Base-by-base conservation (phyloP, 2,888 invertebrate genomes). In the Drosophila hawaiiensis region DNA sequence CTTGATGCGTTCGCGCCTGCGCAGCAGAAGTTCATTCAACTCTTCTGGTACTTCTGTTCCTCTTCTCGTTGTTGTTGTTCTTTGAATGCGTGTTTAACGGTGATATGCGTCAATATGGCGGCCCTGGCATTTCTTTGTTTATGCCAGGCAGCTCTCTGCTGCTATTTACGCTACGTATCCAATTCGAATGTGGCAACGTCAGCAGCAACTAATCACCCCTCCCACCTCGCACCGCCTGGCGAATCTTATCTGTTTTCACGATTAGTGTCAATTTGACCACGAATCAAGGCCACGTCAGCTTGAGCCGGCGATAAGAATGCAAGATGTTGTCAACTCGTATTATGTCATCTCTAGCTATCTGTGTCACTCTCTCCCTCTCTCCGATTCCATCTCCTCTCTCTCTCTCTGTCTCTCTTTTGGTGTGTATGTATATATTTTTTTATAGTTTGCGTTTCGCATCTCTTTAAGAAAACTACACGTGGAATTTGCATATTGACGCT, bases 11-110 rank as follows among this genome's bases (percentile, higher is more conserved):
- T 82, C 65, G 65, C 85, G 85, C 68, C 68, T 72, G 89, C 90
- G 90, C 90, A 67, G 60, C 75, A 55, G 59, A 73, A 80, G 85
- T 90, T 85, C 85, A 89, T 85, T 85, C 85, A 85, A 85, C 85
- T 90, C 89, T 61, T 60, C 59, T 50, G 39, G 41, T 60, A 53
- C 64, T 50, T 62, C 63, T 68, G 54, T 68, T 66, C 22, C 29
- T 43, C 16, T 52, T 60, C 50, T 58, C 70, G 52, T 76, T 61
- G 43, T 28, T 29, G 35, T 54, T 68, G 31, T 72, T 61, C 22
- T 41, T 60, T 52, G 16, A 33, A 22, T 66, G 73, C 56, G 65
- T 71, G 73, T 71, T 79, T 74, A 84, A 87, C 88, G 72, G 90
- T 68, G 10, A 54, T 60, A 25, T 70, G 67, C 74, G 62, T 41